Percentiles rank a stretch among this genome's conserved stretches.
These are phyloP conservation scores for Venustaconcha ellipsiformis DNA, from an alignment of 1,140 invertebrate species.

Conservation along the genomic window DNA sequence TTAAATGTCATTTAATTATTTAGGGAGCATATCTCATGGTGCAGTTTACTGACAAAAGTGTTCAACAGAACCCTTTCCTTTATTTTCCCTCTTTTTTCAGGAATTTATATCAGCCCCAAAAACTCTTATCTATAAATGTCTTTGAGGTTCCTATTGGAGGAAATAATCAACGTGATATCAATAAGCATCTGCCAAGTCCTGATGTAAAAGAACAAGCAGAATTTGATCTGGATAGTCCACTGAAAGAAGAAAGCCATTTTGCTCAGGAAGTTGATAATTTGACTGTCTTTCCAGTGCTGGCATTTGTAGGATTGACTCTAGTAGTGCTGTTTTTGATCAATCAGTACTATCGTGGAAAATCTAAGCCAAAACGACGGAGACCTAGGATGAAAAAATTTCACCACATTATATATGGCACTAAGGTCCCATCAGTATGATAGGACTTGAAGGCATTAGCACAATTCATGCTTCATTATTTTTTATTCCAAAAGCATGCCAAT, in stretches of 20 bases:
- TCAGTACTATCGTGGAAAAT: conserved; percentile 52
- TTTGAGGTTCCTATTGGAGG: conserved; percentile 48
- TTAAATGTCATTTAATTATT: too few relatives aligned
- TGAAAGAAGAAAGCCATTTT: conserved; percentile 27
- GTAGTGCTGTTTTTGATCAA: conserved; percentile 60
- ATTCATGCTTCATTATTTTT: too few relatives aligned
- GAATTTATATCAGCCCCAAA: conserved; percentile 81
- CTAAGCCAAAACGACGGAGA: conserved; percentile 50
- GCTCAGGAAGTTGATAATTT: conserved; percentile 37
- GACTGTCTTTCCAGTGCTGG: conserved; percentile 56
- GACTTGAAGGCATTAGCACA: neutral
- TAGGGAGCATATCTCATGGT: too few relatives aligned
- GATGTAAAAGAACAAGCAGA: conserved; percentile 24
- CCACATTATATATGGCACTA: conserved; percentile 40
- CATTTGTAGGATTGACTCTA: conserved; percentile 56
- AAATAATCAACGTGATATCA: conserved; percentile 30
- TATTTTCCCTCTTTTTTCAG: conserved; percentile 67
- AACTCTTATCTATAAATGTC: conserved; percentile 74
- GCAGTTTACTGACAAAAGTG: too few relatives aligned
- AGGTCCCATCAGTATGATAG: conserved; percentile 52
- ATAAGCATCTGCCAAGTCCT: conserved; percentile 22
- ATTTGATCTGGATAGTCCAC: conserved; percentile 18
- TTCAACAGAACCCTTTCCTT: neutral
- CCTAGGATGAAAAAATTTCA: conserved; percentile 44
- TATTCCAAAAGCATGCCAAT: too few relatives aligned